Percentiles rank a stretch among this genome's conserved stretches.
These are phyloP conservation scores for Merodon equestris DNA, from an alignment of 2,888 invertebrate species.

Conservation along the genomic window DNA sequence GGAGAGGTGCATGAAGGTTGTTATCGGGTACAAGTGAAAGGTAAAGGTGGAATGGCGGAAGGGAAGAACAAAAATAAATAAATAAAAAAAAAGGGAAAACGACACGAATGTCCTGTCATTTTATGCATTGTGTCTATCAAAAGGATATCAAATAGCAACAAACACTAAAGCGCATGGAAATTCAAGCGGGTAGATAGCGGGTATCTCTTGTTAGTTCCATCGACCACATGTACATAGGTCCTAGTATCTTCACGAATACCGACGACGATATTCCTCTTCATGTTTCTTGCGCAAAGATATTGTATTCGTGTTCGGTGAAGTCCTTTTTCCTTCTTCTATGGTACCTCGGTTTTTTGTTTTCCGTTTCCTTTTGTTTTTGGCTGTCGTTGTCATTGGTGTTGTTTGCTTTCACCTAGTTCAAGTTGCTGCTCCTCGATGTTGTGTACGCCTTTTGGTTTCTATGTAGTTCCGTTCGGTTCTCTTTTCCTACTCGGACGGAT, in stretches of 20 bases:
- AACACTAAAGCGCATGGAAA: conserved; percentile 59
- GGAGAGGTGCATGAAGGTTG: not conserved
- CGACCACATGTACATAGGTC: conserved; percentile 16
- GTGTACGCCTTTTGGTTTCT: not conserved
- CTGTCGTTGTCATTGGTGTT: conserved; percentile 24
- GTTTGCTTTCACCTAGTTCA: conserved; percentile 53
- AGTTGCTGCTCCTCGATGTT: conserved; percentile 18
- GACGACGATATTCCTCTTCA: conserved; percentile 12
- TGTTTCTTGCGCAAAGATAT: conserved; percentile 49
- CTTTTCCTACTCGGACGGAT: not conserved
- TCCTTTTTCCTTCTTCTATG: conserved; percentile 12
- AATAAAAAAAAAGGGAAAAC: conserved; percentile 28
- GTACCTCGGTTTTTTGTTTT: not conserved
- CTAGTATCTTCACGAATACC: conserved; percentile 7
- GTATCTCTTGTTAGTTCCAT: conserved; percentile 31
- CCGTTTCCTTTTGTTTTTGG: not conserved
- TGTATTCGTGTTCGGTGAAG: conserved; percentile 41
- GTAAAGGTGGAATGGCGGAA: not conserved
- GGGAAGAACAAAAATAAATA: too few species aligned
- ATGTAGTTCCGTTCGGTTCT: conserved; percentile 39
- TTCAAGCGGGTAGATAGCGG: conserved; percentile 6
- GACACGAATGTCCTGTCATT: conserved; percentile 50
- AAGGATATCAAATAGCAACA: conserved; percentile 63
- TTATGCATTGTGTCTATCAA: conserved; percentile 64
- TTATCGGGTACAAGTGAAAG: not conserved